Evolutionary conservation across 1,140 invertebrate species (phyloP).

Genomic region (Galleria mellonella): DNA sequence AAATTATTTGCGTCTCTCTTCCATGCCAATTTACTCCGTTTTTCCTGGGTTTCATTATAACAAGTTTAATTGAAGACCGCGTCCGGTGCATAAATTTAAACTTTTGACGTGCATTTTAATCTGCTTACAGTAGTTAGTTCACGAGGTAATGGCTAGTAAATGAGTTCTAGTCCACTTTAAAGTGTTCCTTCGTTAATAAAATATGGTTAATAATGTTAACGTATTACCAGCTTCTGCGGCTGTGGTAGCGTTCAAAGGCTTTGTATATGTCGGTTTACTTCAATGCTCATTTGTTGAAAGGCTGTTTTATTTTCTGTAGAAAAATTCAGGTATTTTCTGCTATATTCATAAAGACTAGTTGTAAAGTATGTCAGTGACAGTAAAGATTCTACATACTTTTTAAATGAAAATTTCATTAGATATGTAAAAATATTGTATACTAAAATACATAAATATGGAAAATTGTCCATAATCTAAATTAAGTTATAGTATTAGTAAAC

Average conservation of each 20-base stretch:
- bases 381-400: too few species aligned
- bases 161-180: conserved; percentile 49
- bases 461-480: too few species aligned
- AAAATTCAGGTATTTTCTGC: too few species aligned
- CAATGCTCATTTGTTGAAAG: not conserved
- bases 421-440: too few species aligned
- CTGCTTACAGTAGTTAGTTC: conserved; percentile 50
- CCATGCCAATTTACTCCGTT: conserved; percentile 53
- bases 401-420: too few species aligned
- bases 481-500: too few species aligned
- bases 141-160: conserved; percentile 48
- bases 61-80: conserved; percentile 67
- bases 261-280: not conserved
- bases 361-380: too few species aligned
- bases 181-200: conserved; percentile 22
- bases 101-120: conserved; percentile 68
- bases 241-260: conserved; percentile 5
- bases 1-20: conserved; percentile 52
- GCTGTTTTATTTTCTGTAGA: too few species aligned
- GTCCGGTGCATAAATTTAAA: conserved; percentile 68
- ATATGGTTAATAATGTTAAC: conserved; percentile 14
- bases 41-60: conserved; percentile 64
- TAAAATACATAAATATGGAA: too few species aligned
- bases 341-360: too few species aligned
- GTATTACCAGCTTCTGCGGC: conserved; percentile 4